Evolutionary conservation across 2,113 vertebrate genomes (phyloP).

Genomic region (Ochotona princeps): DNA sequence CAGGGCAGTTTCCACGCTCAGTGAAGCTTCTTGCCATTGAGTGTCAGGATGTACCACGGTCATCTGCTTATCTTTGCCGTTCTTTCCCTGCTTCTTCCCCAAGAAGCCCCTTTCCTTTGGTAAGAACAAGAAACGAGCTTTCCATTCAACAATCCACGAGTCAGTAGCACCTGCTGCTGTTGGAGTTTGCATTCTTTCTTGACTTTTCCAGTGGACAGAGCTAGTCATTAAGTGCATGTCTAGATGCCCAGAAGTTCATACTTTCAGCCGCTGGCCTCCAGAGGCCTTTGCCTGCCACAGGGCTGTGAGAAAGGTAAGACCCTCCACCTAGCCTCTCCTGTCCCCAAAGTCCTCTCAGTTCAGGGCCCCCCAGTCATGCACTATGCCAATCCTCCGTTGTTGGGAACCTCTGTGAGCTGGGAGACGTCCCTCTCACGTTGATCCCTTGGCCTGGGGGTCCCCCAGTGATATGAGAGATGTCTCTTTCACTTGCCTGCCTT

Average conservation of each 20-base stretch:
- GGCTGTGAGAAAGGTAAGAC: too few relatives aligned
- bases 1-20: background rate
- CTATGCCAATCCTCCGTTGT: too few relatives aligned
- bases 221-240: background rate
- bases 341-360: too few relatives aligned
- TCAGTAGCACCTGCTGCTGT: background rate
- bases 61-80: background rate
- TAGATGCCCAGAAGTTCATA: background rate
- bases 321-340: too few relatives aligned
- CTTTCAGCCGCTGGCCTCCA: too few relatives aligned
- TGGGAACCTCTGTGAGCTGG: too few relatives aligned
- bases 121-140: background rate
- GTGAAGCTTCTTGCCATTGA: background rate
- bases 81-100: background rate
- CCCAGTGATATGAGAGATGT: too few relatives aligned
- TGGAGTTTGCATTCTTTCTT: background rate
- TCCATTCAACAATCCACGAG: background rate
- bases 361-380: too few relatives aligned
- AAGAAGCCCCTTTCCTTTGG: background rate
- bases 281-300: too few relatives aligned
- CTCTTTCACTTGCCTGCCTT: too few relatives aligned
- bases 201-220: background rate
- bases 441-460: too few relatives aligned
- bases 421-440: too few relatives aligned
- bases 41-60: background rate